These are phyloP conservation scores for Kryphioiulus occultus DNA, from an alignment of 2,888 invertebrate species.

Conservation along the genomic window DNA sequence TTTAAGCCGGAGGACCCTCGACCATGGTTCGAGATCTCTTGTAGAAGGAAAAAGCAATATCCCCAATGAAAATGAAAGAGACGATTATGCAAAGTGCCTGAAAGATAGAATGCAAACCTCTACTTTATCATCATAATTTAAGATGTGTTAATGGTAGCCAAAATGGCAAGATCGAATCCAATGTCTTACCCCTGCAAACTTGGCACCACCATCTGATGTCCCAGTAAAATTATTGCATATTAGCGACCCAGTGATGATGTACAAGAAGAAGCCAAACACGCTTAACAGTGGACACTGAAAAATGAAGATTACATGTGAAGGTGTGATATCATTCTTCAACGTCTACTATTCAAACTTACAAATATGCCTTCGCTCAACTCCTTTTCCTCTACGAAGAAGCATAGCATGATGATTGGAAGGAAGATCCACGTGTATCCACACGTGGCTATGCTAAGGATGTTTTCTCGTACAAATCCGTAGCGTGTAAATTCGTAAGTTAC, in stretches of 20 bases:
- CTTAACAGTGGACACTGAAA: neutral
- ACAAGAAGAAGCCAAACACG: neutral
- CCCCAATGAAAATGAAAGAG: neutral
- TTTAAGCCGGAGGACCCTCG: neutral
- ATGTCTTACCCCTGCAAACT: neutral
- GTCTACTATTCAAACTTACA: neutral
- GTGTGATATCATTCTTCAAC: too few relatives aligned
- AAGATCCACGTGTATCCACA: slow-evolving; percentile 37
- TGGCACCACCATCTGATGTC: neutral
- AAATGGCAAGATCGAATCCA: neutral
- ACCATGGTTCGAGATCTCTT: neutral
- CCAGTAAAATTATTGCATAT: neutral
- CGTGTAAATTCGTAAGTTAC: neutral
- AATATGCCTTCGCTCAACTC: neutral
- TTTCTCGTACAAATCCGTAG: neutral
- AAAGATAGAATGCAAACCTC: too few relatives aligned
- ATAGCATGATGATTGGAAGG: neutral
- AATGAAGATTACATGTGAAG: neutral
- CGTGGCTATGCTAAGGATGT: slow-evolving; percentile 33
- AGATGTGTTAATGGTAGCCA: neutral
- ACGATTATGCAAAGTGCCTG: neutral
- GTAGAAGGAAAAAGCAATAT: neutral
- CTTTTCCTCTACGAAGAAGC: neutral
- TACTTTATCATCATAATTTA: too few relatives aligned
- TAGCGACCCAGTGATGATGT: neutral